Percentiles rank a stretch among this genome's conserved stretches.
phyloP scores from a whole-genome alignment of 2,113 vertebrate species.

The Apodemus sylvaticus region DNA sequence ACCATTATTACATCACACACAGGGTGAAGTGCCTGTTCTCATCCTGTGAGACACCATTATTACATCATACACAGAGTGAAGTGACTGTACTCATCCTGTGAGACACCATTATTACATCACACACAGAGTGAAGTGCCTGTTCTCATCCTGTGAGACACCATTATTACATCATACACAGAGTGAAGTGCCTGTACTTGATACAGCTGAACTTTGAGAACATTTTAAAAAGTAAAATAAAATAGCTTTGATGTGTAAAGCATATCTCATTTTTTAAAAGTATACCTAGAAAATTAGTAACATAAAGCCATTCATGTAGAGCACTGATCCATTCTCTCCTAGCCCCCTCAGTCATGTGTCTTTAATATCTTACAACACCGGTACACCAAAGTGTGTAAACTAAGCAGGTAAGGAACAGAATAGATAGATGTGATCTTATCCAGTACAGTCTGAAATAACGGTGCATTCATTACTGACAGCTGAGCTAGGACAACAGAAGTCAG shows the following conservation, averaged over 20 bases:
- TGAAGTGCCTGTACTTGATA: background rate
- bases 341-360: background rate
- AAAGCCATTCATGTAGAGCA: background rate
- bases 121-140: too few species aligned
- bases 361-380: conserved; percentile 1
- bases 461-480: conserved; percentile 25
- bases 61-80: too few species aligned
- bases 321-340: background rate
- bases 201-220: background rate
- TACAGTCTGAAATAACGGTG: conserved; percentile 14
- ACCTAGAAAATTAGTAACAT: background rate
- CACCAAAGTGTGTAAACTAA: background rate
- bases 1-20: too few species aligned
- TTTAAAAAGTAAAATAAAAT: background rate
- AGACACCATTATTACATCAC: too few species aligned
- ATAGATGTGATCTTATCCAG: conserved; percentile 2
- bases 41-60: too few species aligned
- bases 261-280: background rate
- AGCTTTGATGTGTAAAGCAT: background rate
- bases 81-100: too few species aligned
- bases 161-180: background rate
- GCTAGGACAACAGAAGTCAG: conserved; percentile 39
- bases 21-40: too few species aligned
- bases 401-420: background rate
- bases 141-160: background rate